Percentiles rank a stretch among this genome's conserved stretches.
These are phyloP conservation scores for Drosophila watanabei DNA, from an alignment of 1,140 invertebrate genomes.

Conservation along the genomic window DNA sequence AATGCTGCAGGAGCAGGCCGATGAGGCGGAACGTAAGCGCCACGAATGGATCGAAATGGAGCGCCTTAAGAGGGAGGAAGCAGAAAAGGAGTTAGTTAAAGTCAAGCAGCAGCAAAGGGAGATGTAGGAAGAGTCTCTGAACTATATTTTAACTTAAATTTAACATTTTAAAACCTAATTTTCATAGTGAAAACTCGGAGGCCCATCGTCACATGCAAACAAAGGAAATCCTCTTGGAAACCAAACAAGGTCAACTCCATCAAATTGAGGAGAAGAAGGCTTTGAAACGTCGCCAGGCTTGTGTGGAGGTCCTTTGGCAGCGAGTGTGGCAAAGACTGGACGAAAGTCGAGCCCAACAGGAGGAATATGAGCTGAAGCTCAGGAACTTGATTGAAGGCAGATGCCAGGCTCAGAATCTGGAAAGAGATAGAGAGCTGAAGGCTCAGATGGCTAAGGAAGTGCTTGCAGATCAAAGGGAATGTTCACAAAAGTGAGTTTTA, in stretches of 20 bases:
- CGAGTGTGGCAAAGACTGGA: conserved; percentile 47
- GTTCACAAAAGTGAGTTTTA: conserved; percentile 22
- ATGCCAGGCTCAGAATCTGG: conserved; percentile 40
- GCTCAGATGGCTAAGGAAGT: conserved; percentile 1
- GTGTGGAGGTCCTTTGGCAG: conserved; percentile 63
- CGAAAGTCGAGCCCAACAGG: conserved; percentile 39
- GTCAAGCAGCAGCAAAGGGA: conserved; percentile 63
- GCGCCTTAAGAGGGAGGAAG: conserved; percentile 42
- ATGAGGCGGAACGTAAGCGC: conserved; percentile 45
- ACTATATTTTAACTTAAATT: too few species aligned
- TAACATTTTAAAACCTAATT: rapidly evolving
- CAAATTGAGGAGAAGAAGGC: conserved; percentile 68
- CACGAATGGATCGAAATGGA: conserved; percentile 66
- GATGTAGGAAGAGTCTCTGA: conserved; percentile 37
- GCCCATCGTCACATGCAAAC: conserved; percentile 65
- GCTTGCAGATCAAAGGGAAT: conserved; percentile 24
- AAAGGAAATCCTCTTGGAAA: conserved; percentile 57
- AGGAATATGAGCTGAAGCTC: conserved; percentile 45
- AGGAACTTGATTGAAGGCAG: conserved; percentile 27
- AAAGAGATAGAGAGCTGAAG: conserved; percentile 21
- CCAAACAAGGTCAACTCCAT: conserved; percentile 64
- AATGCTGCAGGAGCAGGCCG: conserved; percentile 23
- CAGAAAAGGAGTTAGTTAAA: conserved; percentile 54
- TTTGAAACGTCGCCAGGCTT: conserved; percentile 32
- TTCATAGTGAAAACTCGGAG: conserved; percentile 65